Evolutionary conservation across 2,888 invertebrate species (phyloP), one percentile per base, ranked within the genome.

Genomic region (Tiphia femorata): DNA sequence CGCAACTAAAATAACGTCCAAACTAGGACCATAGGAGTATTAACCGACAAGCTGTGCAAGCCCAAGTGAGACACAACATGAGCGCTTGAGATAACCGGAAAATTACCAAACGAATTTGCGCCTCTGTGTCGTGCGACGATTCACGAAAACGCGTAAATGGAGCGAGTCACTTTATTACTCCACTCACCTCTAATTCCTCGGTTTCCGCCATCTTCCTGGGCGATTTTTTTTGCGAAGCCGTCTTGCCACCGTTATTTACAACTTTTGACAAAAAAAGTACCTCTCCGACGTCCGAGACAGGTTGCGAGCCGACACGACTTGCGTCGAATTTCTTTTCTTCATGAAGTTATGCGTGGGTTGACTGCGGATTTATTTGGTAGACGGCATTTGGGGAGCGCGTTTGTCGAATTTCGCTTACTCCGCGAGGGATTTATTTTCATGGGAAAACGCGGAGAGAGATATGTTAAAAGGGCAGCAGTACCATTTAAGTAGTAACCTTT

Each of bases 121-220:
- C 47, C n/a, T n/a, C n/a, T n/a, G n/a, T 25, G 41, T 55, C 51
- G 47, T 30, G 2, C 19, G 27, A 48, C 50, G 48, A 49, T 49
- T 55, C 42, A 12, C 49, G 57, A n/a, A n/a, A n/a, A n/a, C n/a
- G n/a, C 56, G 35, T 37, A 43, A 58, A 54, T 38, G n/a, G n/a
- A n/a, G n/a, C 21, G 49, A 47, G 52, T 58, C 55, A 51, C 47
- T 63, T 65, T 58, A 60, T 60, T 54, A 55, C 49, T 56, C 46
- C 57, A 80, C 82, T 77, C 70, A 81, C 83, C 83, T 83, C 82
- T 61, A 83, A 70, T 64, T 81, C 82, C 56, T 82, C 81, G 57
- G 76, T 66, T 64, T 82, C 82, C 77, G 81, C 80, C 82, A 83
- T 83, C 75, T 81, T 83, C 77, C 70, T 79, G 46, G 70, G 68